Conservation (phyloP, 2,797 vertebrate species). For the Leuciscus waleckii region DNA sequence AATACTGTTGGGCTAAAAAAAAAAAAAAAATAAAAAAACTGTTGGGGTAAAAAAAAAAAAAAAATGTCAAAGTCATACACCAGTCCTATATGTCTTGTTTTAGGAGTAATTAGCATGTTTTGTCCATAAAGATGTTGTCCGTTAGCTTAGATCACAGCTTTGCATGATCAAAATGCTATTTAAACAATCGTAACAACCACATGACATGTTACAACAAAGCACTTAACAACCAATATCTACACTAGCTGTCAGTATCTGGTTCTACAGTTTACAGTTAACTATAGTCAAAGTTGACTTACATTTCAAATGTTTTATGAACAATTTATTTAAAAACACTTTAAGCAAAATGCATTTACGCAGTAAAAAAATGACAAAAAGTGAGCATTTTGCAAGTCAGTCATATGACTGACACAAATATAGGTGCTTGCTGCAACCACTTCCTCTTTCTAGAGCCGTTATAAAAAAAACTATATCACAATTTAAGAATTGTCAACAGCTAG, state of each 20-base stretch:
- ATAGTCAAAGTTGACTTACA: neutral
- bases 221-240: neutral
- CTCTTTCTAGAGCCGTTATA: neutral
- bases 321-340: neutral
- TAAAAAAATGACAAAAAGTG: neutral
- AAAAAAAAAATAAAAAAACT: neutral
- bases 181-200: neutral
- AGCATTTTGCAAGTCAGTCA: neutral
- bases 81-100: neutral
- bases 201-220: neutral
- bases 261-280: too few species aligned
- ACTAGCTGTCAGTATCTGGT: neutral
- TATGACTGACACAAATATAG: neutral
- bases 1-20: neutral
- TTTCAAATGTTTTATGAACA: neutral
- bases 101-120: neutral
- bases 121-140: neutral
- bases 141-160: neutral
- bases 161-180: neutral
- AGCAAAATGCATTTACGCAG: neutral
- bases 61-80: neutral
- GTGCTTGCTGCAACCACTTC: constrained; percentile 18
- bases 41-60: neutral
- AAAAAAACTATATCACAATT: neutral
- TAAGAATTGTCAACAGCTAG: neutral